phyloP scores from a whole-genome alignment of 2,113 vertebrate genomes.

The Microcebus murinus region DNA sequence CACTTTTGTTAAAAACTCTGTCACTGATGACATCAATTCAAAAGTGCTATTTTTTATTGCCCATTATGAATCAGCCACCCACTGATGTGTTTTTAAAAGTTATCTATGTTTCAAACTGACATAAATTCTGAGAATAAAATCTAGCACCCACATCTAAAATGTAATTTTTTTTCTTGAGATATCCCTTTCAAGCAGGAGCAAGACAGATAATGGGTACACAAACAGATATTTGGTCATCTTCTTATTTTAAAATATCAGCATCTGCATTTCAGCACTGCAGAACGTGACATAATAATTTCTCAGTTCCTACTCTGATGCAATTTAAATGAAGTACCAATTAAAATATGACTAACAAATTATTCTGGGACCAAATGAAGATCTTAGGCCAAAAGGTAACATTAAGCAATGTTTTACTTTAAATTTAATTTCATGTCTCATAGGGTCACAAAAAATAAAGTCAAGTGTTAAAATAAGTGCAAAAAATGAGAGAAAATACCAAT shows the following conservation, averaged over 20 bases:
- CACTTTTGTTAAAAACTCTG: background rate
- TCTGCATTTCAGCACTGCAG: background rate
- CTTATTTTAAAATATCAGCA: background rate
- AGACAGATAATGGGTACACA: background rate
- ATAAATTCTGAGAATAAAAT: slow-evolving; percentile 26
- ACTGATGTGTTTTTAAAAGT: background rate
- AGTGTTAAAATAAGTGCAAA: background rate
- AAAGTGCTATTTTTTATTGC: background rate
- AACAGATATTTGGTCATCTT: background rate
- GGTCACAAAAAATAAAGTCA: background rate
- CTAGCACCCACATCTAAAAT: background rate
- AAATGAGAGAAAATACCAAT: background rate
- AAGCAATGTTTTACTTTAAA: background rate
- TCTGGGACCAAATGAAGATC: background rate
- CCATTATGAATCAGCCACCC: background rate
- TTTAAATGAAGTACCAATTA: slow-evolving; percentile 15
- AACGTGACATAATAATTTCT: background rate
- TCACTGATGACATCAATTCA: background rate
- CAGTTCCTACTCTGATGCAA: background rate
- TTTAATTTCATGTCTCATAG: background rate
- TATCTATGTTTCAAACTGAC: background rate
- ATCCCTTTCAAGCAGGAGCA: background rate
- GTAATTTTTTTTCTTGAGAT: background rate
- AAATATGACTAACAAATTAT: background rate
- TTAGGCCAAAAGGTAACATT: background rate